These are phyloP conservation scores for Prionace glauca DNA, from an alignment of 2,797 vertebrate genomes.

Conservation along the genomic window DNA sequence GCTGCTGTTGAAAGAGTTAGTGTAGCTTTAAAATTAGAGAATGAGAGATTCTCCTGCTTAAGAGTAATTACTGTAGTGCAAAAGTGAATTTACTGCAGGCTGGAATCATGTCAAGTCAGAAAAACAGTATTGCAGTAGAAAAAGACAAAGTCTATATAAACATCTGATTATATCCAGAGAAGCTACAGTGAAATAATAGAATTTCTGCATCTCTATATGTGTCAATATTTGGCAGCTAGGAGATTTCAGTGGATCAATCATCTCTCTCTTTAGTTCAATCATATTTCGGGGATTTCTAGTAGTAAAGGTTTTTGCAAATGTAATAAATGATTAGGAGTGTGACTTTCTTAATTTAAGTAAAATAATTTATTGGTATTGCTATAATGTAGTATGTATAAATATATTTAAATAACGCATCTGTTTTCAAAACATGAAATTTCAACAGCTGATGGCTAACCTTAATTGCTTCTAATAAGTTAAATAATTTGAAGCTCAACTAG, in stretches of 20 bases:
- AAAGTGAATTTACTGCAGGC: neutral
- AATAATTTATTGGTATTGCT: neutral
- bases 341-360: neutral
- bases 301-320: neutral
- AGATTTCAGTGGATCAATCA: neutral
- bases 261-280: neutral
- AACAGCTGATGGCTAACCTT: neutral
- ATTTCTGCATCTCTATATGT: neutral
- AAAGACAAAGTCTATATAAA: neutral
- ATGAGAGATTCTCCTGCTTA: neutral
- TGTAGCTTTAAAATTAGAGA: neutral
- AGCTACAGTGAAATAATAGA: neutral
- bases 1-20: neutral
- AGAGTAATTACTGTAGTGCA: slow-evolving; percentile 10
- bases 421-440: neutral
- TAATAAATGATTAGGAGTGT: neutral
- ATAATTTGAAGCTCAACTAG: neutral
- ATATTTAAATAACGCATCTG: neutral
- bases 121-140: neutral
- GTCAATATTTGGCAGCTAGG: neutral
- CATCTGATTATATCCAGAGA: neutral
- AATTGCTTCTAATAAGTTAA: neutral
- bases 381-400: neutral
- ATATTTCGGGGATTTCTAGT: neutral
- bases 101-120: neutral